A percentile compares a stretch with the other conserved stretches of the same genome.
Conservation (phyloP, 2,797 vertebrate genomes). For the Smutsia temminckii region DNA sequence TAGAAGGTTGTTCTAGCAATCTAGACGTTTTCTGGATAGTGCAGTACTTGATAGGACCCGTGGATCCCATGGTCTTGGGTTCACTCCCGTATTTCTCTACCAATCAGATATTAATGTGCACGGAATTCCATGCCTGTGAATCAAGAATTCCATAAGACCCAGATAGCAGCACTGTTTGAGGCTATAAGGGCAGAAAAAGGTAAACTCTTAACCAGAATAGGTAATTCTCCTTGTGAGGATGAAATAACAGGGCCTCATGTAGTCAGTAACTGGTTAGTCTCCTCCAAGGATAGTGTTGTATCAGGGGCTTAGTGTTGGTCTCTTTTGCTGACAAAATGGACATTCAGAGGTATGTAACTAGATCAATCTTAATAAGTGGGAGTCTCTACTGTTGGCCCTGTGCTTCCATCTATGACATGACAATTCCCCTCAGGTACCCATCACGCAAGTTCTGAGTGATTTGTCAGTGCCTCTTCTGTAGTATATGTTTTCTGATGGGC, state of each 20-base stretch:
- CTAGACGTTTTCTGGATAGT: not conserved
- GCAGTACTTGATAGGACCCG: not conserved
- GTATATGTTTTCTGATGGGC: not conserved
- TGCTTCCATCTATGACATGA: not conserved
- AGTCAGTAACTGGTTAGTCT: not conserved
- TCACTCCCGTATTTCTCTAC: not conserved
- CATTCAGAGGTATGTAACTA: not conserved
- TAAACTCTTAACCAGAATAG: not conserved
- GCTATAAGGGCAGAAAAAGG: not conserved
- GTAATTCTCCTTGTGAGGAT: not conserved
- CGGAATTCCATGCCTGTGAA: not conserved
- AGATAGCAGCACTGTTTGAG: not conserved
- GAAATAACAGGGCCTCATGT: not conserved
- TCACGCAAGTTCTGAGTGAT: not conserved
- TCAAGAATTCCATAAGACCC: not conserved
- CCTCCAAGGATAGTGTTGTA: not conserved
- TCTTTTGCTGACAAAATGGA: not conserved
- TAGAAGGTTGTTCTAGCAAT: not conserved
- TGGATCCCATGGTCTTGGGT: not conserved
- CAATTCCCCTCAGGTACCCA: not conserved
- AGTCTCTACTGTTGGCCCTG: not conserved
- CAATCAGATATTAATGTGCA: not conserved
- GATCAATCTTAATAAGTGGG: not conserved
- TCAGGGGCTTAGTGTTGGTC: not conserved
- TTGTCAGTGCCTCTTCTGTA: not conserved